These are phyloP conservation scores for Fistularia commersonii DNA, from an alignment of 2,797 vertebrate genomes.

Conservation along the genomic window DNA sequence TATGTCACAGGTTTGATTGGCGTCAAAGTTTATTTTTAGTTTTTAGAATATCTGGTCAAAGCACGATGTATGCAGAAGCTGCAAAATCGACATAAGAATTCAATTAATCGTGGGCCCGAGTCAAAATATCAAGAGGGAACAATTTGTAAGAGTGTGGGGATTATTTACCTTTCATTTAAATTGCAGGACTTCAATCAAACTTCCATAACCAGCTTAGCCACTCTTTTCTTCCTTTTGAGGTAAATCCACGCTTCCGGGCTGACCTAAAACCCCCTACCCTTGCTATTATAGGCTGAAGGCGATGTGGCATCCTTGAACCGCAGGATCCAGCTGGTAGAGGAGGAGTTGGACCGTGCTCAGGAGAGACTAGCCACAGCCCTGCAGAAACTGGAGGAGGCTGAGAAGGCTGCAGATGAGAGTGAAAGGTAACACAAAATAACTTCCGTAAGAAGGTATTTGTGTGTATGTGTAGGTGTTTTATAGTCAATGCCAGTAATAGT, in stretches of 20 bases:
- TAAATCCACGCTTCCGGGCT: slow-evolving; percentile 25
- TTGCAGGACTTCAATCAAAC: background rate
- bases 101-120: background rate
- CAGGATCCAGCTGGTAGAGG: slow-evolving; percentile 96
- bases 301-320: slow-evolving; percentile 95
- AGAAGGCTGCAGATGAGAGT: slow-evolving; percentile 93
- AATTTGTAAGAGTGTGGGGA: too few relatives aligned
- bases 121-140: too few relatives aligned
- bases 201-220: background rate
- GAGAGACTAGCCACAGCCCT: slow-evolving; percentile 91
- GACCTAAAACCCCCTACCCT: slow-evolving; percentile 35
- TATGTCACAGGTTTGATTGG: slow-evolving; percentile 16
- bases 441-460: background rate
- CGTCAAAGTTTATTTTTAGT: slow-evolving; percentile 28
- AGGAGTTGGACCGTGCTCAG: slow-evolving; percentile 95
- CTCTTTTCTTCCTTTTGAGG: slow-evolving; percentile 16
- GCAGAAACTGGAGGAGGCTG: slow-evolving; percentile 95
- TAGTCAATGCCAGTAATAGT: too few relatives aligned
- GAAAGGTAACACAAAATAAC: slow-evolving; percentile 79
- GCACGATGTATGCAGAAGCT: slow-evolving; percentile 4
- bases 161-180: background rate
- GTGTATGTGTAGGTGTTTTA: too few relatives aligned
- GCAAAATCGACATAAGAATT: slow-evolving; percentile 32
- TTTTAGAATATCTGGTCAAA: background rate
- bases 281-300: slow-evolving; percentile 82